Evolutionary conservation across 92 coral and sea anemone species (phyloP).

Genomic region (Phenganax subtilis): DNA sequence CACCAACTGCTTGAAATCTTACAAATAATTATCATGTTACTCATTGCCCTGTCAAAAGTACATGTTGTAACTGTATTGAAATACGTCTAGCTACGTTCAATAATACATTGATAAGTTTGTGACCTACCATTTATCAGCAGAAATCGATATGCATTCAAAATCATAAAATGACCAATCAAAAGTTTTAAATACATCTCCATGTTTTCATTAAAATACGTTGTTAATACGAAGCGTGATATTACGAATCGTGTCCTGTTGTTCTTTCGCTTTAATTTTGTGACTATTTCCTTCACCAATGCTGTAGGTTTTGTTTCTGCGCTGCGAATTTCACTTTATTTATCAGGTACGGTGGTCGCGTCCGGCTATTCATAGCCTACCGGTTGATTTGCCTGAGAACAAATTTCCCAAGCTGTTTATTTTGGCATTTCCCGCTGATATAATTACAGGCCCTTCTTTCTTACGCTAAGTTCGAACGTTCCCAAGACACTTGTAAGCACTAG

Average conservation of each 20-base stretch:
- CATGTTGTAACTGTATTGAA: too few species aligned
- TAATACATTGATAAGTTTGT: background rate
- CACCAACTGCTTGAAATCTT: too few species aligned
- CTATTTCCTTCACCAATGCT: background rate
- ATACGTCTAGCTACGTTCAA: background rate
- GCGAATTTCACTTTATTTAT: background rate
- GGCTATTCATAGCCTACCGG: background rate
- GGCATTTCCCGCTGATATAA: conserved; percentile 5
- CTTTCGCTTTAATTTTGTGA: background rate
- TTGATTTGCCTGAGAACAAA: conserved; percentile 5
- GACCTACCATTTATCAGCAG: background rate
- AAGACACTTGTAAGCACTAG: background rate
- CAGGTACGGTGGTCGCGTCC: background rate
- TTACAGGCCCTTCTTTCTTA: background rate
- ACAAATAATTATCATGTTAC: too few species aligned
- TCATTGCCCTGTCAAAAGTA: background rate
- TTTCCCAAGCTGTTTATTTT: background rate
- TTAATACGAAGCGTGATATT: background rate
- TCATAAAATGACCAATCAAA: background rate
- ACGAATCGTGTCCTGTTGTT: background rate
- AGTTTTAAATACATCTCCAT: background rate
- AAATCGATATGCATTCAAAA: background rate
- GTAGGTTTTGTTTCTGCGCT: background rate
- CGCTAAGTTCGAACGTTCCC: background rate
- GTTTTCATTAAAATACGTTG: background rate